These are phyloP conservation scores for Manis crassicaudata DNA, from an alignment of 2,797 vertebrate genomes.

Conservation along the genomic window DNA sequence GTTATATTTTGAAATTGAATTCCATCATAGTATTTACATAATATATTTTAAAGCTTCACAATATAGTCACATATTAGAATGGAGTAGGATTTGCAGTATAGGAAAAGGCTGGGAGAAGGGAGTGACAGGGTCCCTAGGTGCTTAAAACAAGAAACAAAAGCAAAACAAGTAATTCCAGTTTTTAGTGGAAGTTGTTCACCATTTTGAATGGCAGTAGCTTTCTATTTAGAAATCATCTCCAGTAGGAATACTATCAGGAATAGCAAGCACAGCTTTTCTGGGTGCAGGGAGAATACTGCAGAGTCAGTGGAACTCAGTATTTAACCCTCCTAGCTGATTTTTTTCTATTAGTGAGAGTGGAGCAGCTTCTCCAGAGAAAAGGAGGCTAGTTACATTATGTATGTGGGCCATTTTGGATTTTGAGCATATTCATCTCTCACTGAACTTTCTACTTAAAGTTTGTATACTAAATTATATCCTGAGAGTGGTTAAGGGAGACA, in stretches of 20 bases:
- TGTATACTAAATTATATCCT: not conserved
- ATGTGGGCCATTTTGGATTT: not conserved
- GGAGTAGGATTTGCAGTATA: not conserved
- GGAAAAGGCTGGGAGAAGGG: not conserved
- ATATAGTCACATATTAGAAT: not conserved
- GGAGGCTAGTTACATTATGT: not conserved
- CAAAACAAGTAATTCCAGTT: not conserved
- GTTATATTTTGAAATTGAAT: not conserved
- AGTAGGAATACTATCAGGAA: not conserved
- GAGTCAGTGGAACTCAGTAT: not conserved
- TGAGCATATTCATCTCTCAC: not conserved
- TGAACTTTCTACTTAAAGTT: not conserved
- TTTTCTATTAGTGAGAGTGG: not conserved
- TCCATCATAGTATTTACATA: not conserved
- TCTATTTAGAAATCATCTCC: not conserved
- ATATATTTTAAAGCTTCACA: not conserved
- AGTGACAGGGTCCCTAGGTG: not conserved
- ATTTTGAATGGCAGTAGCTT: not conserved
- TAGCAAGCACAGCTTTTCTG: not conserved
- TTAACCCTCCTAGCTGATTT: not conserved
- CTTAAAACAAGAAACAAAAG: not conserved
- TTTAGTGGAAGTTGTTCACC: not conserved
- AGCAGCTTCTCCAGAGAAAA: not conserved
- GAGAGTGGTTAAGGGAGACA: not conserved
- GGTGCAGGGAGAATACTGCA: not conserved